Evolutionary conservation across 2,888 invertebrate species (phyloP), one percentile per base, ranked within the genome.

Genomic region (Lymantria monacha): DNA sequence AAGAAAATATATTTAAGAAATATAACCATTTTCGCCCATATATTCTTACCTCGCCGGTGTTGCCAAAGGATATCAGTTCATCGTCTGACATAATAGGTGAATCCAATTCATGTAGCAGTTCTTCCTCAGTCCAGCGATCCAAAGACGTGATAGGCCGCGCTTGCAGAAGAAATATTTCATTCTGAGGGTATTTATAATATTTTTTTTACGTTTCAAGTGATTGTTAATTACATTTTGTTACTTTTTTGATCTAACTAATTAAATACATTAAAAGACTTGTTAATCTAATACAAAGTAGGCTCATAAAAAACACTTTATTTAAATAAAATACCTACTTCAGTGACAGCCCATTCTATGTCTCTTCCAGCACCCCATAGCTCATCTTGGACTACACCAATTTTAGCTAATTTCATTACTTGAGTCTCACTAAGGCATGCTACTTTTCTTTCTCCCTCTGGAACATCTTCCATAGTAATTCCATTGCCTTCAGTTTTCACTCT

Each of bases 331-430:
- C n/a, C 74, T 66, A 94, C 94, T 71, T 93, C 84, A 53, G 77
- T 81, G 41, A 95, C 79, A 9, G 96, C 96, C 95, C 96, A 97
- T 81, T 97, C 97, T 49, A 97, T 93, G 72, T 97, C 97, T 60
- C 96, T 91, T 0, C 95, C 93, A 1, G 92, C 92, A 0, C 94
- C 95, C 87, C 95, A 96, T 13, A 93, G 74, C 41, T 90, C 80
- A 74, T 97, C 96, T 56, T 97, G 86, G 13, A 85, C 65, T 0
- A 94, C 72, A 9, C 85, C 89, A 0, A 84, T 59, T 37, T 61
- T 56, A 1, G 93, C 95, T 46, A 96, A 73, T 55, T 79, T 78
- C 7, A 95, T 53, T 15, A 92, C 91, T 51, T 93, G 88, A 0
- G 81, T 76, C 42, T 94, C 92, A 0, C 87, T 81, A 30, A 96